Evolutionary conservation across 2,797 vertebrate species (phyloP).

Genomic region (Coregonus sp.): DNA sequence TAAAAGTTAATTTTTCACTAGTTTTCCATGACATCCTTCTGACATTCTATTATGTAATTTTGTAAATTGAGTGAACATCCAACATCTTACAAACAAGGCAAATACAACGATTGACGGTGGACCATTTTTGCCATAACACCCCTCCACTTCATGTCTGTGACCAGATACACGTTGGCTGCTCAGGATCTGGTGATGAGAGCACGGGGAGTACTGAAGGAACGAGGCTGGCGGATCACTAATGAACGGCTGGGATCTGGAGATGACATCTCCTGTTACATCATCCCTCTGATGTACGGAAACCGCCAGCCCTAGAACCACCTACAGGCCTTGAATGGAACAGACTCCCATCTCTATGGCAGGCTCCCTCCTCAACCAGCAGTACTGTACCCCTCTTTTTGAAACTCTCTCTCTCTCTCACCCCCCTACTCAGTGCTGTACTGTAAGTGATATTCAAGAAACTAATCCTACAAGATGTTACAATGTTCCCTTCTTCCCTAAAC

Average conservation of each 20-base stretch:
- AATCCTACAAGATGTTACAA: conserved; percentile 13
- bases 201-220: conserved; percentile 90
- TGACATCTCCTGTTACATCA: conserved; percentile 97
- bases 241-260: conserved; percentile 95
- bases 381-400: not conserved
- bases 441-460: not conserved
- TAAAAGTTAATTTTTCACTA: conserved; percentile 30
- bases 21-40: conserved; percentile 42
- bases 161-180: conserved; percentile 94
- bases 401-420: not conserved
- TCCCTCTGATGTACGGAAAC: conserved; percentile 90
- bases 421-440: conserved; percentile 19
- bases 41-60: conserved; percentile 44
- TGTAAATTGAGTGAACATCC: not conserved
- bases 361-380: not conserved
- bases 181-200: conserved; percentile 97
- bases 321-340: not conserved
- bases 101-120: not conserved
- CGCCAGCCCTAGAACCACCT: conserved; percentile 73
- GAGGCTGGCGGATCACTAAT: conserved; percentile 94
- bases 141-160: not conserved
- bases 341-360: not conserved
- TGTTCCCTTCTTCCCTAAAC: conserved; percentile 7
- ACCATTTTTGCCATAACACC: not conserved
- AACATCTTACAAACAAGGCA: not conserved